phyloP scores from a whole-genome alignment of 2,888 invertebrate species.

The Hemicrepidius hirtus region DNA sequence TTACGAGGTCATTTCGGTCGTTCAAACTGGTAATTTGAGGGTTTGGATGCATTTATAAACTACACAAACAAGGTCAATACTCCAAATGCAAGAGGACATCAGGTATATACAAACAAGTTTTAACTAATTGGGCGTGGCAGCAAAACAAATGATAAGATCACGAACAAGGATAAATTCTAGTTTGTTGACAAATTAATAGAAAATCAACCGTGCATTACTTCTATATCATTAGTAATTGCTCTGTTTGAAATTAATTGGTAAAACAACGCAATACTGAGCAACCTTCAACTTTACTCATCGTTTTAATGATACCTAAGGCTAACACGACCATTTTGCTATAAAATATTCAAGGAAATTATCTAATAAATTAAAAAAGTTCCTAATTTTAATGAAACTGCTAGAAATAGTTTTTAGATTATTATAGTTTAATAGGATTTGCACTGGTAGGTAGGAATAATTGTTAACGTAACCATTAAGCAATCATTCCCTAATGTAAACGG shows the following conservation, averaged over 20 bases:
- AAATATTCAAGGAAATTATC: background rate
- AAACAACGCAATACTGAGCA: background rate
- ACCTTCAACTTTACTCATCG: conserved; percentile 1
- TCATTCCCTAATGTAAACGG: background rate
- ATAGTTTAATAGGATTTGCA: background rate
- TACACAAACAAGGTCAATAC: conserved; percentile 23
- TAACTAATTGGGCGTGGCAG: background rate
- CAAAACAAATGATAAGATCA: conserved; percentile 10
- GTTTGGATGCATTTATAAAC: background rate
- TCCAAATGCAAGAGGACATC: background rate
- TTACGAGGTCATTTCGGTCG: conserved; percentile 14
- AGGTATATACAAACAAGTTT: conserved; percentile 4
- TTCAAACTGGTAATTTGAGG: background rate
- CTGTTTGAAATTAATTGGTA: background rate
- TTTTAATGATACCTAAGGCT: background rate
- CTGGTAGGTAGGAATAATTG: background rate
- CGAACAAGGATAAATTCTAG: background rate
- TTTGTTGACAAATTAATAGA: background rate
- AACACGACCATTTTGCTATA: background rate
- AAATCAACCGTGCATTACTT: background rate
- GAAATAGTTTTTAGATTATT: no score
- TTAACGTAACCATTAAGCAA: background rate
- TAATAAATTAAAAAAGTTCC: background rate
- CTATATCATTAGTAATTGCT: background rate
- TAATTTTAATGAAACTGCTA: no score